Evolutionary conservation across 2,888 invertebrate genomes (phyloP).

Genomic region (Lomographa bimaculata): DNA sequence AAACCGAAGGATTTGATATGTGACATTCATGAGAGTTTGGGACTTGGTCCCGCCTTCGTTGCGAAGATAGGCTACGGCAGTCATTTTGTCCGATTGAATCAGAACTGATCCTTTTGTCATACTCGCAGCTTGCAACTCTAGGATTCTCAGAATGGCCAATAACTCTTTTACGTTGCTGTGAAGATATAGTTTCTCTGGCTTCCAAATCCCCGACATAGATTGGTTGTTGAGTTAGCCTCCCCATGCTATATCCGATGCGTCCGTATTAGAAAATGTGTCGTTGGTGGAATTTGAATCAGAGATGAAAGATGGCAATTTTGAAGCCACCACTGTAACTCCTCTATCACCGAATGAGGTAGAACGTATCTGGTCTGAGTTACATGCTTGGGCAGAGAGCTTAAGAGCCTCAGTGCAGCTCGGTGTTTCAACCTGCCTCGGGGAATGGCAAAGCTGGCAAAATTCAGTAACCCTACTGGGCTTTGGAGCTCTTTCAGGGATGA

Average conservation of each 20-base stretch:
- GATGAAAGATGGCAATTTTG: constrained; percentile 17
- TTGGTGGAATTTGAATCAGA: constrained; percentile 21
- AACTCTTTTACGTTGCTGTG: constrained; percentile 36
- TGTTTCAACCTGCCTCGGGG: constrained; percentile 32
- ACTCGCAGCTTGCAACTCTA: constrained; percentile 11
- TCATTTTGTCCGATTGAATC: constrained; percentile 38
- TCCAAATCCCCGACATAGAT: constrained; percentile 17
- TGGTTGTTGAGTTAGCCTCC: constrained; percentile 32
- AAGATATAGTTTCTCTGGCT: constrained; percentile 12
- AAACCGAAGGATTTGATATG: constrained; percentile 20
- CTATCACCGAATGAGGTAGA: not conserved
- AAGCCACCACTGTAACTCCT: constrained; percentile 32
- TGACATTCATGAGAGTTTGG: constrained; percentile 22
- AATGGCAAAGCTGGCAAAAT: constrained; percentile 35
- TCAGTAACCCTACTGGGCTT: constrained; percentile 29
- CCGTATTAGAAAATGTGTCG: constrained; percentile 29
- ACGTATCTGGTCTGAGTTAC: constrained; percentile 1
- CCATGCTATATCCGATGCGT: constrained; percentile 35
- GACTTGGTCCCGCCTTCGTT: constrained; percentile 45
- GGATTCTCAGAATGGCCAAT: constrained; percentile 24
- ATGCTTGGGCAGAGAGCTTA: constrained; percentile 13
- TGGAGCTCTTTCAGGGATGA: constrained; percentile 26
- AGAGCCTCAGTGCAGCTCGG: constrained; percentile 21
- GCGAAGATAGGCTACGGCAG: constrained; percentile 28
- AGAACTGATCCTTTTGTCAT: constrained; percentile 8